Percentiles rank a stretch among this genome's conserved stretches.
These are phyloP conservation scores for Seriola quinqueradiata DNA, from an alignment of 2,113 vertebrate species.

Conservation along the genomic window DNA sequence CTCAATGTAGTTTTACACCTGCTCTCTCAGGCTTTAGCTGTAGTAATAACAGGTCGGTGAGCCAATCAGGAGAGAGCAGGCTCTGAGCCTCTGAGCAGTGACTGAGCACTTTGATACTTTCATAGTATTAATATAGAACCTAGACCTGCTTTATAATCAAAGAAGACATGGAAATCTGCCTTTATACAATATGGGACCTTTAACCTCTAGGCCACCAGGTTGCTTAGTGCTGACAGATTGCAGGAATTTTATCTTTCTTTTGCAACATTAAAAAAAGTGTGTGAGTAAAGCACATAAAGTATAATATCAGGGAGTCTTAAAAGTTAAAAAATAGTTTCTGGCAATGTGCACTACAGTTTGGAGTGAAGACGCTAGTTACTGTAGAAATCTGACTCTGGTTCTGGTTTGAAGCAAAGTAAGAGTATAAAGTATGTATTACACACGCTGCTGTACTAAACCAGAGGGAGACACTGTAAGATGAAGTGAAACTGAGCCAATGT, in stretches of 20 bases:
- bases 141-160: too few relatives aligned
- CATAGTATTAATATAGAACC: too few relatives aligned
- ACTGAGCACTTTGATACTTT: too few relatives aligned
- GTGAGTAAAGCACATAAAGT: background rate
- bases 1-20: too few relatives aligned
- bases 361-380: background rate
- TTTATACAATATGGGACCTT: background rate
- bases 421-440: background rate
- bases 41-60: too few relatives aligned
- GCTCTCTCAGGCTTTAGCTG: too few relatives aligned
- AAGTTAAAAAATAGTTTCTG: too few relatives aligned
- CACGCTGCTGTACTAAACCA: too few relatives aligned
- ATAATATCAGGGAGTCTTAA: too few relatives aligned
- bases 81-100: too few relatives aligned
- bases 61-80: too few relatives aligned
- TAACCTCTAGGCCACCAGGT: background rate
- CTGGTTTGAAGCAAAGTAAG: background rate
- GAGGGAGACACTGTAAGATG: background rate
- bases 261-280: background rate
- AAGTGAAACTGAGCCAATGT: constrained; percentile 3
- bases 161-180: too few relatives aligned
- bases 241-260: background rate
- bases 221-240: background rate
- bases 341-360: background rate
- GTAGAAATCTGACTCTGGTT: background rate